phyloP scores from a whole-genome alignment of 2,113 vertebrate genomes.

The Mesoclemmys tuberculata region DNA sequence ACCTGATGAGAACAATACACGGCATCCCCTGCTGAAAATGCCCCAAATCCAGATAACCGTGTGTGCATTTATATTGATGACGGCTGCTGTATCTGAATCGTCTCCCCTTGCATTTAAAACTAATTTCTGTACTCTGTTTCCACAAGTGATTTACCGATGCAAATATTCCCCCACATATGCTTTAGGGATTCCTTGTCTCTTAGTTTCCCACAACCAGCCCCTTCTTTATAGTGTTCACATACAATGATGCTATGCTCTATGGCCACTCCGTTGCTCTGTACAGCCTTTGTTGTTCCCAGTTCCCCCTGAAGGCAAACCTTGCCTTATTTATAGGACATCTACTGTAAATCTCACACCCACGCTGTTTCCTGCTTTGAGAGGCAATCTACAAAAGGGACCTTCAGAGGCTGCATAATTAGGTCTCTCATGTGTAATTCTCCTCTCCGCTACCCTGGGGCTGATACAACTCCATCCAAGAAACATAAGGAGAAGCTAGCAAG shows the following conservation, averaged over 20 bases:
- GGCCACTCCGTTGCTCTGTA: background rate
- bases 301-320: slow-evolving; percentile 42
- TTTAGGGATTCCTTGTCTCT: slow-evolving; percentile 15
- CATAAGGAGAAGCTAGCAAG: background rate
- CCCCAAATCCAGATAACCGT: background rate
- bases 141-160: background rate
- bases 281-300: slow-evolving; percentile 40
- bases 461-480: background rate
- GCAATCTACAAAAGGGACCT: slow-evolving; percentile 18
- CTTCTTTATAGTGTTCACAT: background rate
- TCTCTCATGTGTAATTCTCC: background rate
- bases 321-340: slow-evolving; percentile 53
- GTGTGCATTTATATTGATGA: background rate
- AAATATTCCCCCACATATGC: background rate
- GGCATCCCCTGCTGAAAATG: background rate
- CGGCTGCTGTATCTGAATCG: background rate
- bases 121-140: background rate
- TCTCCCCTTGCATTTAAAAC: slow-evolving; percentile 18
- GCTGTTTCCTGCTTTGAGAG: slow-evolving; percentile 37
- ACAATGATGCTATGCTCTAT: background rate
- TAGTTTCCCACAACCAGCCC: background rate
- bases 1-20: slow-evolving; percentile 31
- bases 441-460: background rate
- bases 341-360: slow-evolving; percentile 41
- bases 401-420: slow-evolving; percentile 10